These are phyloP conservation scores for Cecropterus lyciades DNA, from an alignment of 1,140 invertebrate genomes.

Conservation along the genomic window DNA sequence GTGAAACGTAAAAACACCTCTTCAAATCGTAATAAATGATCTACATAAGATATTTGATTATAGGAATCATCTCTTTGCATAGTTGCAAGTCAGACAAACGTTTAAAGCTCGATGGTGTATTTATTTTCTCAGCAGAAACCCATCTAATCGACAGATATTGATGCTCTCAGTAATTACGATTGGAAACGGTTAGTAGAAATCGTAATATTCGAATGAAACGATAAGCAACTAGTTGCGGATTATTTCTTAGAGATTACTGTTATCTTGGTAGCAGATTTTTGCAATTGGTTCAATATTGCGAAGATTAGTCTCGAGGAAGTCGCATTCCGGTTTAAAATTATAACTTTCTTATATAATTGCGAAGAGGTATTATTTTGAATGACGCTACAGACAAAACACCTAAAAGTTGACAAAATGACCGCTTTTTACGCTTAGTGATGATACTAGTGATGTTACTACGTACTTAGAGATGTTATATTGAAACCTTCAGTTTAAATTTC, in stretches of 20 bases:
- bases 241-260: constrained; percentile 25
- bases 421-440: too few relatives aligned
- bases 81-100: not conserved
- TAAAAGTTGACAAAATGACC: too few relatives aligned
- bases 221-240: constrained; percentile 26
- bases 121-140: constrained; percentile 27
- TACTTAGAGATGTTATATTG: too few relatives aligned
- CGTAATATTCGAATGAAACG: constrained; percentile 30
- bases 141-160: constrained; percentile 33
- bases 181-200: constrained; percentile 29
- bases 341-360: too few relatives aligned
- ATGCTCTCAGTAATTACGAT: constrained; percentile 34
- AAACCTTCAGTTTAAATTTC: too few relatives aligned
- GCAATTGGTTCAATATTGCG: constrained; percentile 21
- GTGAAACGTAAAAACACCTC: too few relatives aligned
- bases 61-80: not conserved
- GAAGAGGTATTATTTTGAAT: too few relatives aligned
- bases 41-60: not conserved
- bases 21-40: too few relatives aligned
- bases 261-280: constrained; percentile 26
- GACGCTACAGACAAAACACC: too few relatives aligned
- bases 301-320: not conserved
- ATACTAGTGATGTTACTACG: too few relatives aligned
- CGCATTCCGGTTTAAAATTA: not conserved
- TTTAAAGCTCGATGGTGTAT: constrained; percentile 21